Conservation (phyloP, 92 coral and sea anemone species). For the Epizoanthus fatuus region DNA sequence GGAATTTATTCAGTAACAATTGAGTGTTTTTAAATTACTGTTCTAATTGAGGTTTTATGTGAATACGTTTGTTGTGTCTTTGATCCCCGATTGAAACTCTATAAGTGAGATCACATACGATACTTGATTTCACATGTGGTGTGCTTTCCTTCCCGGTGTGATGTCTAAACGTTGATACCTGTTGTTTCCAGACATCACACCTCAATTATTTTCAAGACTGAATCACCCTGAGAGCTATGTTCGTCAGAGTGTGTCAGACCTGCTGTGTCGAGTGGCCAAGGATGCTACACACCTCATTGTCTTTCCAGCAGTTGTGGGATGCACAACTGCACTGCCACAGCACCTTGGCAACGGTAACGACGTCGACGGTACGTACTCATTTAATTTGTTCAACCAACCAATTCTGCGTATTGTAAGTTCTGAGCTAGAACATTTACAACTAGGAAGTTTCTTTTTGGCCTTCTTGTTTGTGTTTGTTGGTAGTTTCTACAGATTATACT, state of each 20-base stretch:
- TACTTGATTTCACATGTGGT: not conserved
- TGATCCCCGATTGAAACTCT: not conserved
- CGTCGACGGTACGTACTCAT: constrained; percentile 54
- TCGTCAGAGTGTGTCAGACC: constrained; percentile 95
- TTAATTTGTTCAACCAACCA: too few relatives aligned
- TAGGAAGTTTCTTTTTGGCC: too few relatives aligned
- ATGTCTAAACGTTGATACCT: not conserved
- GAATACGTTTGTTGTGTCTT: too few relatives aligned
- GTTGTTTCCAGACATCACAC: constrained; percentile 84
- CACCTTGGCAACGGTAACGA: constrained; percentile 77
- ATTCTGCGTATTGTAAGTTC: too few relatives aligned
- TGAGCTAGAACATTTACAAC: too few relatives aligned
- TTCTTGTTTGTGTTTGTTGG: too few relatives aligned
- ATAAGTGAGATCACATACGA: not conserved
- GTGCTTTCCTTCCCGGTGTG: not conserved
- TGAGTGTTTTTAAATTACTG: not conserved
- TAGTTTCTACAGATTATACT: too few relatives aligned
- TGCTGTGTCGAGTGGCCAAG: constrained; percentile 94
- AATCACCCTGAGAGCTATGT: constrained; percentile 98
- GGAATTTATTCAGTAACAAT: too few relatives aligned
- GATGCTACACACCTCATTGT: constrained; percentile 98
- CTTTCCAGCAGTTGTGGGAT: constrained; percentile 97
- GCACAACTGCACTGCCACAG: constrained; percentile 82
- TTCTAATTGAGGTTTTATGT: too few relatives aligned
- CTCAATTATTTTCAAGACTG: constrained; percentile 96